phyloP scores from a whole-genome alignment of 2,113 vertebrate genomes.

The Poeciliopsis turrubarensis region DNA sequence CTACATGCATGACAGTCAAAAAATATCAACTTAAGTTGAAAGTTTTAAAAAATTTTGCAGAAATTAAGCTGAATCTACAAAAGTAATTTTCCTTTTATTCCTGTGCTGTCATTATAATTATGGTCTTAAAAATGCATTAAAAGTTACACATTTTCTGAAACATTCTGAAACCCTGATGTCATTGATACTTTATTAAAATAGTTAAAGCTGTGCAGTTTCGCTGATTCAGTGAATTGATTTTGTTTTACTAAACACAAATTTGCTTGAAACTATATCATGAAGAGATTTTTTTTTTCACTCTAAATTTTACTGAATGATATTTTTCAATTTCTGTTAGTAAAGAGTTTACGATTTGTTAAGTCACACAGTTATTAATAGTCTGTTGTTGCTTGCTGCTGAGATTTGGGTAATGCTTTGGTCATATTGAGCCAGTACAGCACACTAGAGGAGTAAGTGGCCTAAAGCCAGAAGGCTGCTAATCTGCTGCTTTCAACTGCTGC shows the following conservation, averaged over 20 bases:
- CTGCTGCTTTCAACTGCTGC: slow-evolving; percentile 68
- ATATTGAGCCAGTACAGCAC: slow-evolving; percentile 53
- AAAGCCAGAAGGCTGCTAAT: slow-evolving; percentile 66
- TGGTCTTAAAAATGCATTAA: too few relatives aligned
- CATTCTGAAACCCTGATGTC: not conserved
- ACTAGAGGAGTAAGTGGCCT: slow-evolving; percentile 64
- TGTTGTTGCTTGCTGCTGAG: slow-evolving; percentile 44
- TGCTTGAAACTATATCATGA: not conserved
- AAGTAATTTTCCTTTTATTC: too few relatives aligned
- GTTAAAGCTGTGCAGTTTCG: too few relatives aligned
- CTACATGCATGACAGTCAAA: too few relatives aligned
- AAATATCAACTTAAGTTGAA: too few relatives aligned
- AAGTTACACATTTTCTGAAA: not conserved
- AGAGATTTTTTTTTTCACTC: not conserved
- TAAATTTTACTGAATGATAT: not conserved
- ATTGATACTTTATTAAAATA: not conserved
- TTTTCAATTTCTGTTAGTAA: slow-evolving; percentile 28
- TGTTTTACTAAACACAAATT: not conserved
- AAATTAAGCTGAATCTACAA: too few relatives aligned
- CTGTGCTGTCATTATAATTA: too few relatives aligned
- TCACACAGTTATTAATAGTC: slow-evolving; percentile 62
- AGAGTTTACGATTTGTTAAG: slow-evolving; percentile 34
- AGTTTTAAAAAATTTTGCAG: too few relatives aligned
- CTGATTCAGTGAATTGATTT: too few relatives aligned
- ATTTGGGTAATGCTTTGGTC: slow-evolving; percentile 57